These are phyloP conservation scores for Macrotus californicus DNA, from an alignment of 2,113 vertebrate species.

Conservation along the genomic window DNA sequence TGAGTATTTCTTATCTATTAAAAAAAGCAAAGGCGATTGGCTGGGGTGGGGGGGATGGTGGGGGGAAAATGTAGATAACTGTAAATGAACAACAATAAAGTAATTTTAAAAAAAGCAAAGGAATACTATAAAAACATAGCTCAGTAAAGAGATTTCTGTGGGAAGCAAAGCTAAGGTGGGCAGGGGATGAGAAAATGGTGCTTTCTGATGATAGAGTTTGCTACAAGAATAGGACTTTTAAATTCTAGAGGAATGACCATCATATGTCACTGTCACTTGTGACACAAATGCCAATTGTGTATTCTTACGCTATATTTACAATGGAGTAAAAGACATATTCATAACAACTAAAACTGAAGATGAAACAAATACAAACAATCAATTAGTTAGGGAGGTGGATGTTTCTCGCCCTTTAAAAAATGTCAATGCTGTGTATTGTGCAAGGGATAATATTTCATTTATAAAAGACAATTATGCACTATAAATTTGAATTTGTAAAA, in stretches of 20 bases:
- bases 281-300: not conserved
- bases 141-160: not conserved
- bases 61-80: too few relatives aligned
- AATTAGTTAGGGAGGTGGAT: not conserved
- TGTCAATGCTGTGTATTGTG: not conserved
- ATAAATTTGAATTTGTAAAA: not conserved
- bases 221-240: not conserved
- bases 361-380: not conserved
- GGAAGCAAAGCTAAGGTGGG: not conserved
- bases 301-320: not conserved
- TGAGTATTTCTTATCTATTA: too few relatives aligned
- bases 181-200: too few relatives aligned
- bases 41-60: too few relatives aligned
- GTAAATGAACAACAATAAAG: too few relatives aligned
- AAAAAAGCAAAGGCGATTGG: too few relatives aligned
- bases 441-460: not conserved
- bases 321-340: not conserved
- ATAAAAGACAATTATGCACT: not conserved
- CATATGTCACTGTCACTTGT: not conserved
- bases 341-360: not conserved
- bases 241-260: not conserved
- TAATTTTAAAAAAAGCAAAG: not conserved
- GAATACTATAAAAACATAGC: not conserved
- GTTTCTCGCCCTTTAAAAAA: not conserved
- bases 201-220: not conserved